Evolutionary conservation across 2,888 invertebrate genomes (phyloP).

Genomic region (Willowsia nigromaculata): DNA sequence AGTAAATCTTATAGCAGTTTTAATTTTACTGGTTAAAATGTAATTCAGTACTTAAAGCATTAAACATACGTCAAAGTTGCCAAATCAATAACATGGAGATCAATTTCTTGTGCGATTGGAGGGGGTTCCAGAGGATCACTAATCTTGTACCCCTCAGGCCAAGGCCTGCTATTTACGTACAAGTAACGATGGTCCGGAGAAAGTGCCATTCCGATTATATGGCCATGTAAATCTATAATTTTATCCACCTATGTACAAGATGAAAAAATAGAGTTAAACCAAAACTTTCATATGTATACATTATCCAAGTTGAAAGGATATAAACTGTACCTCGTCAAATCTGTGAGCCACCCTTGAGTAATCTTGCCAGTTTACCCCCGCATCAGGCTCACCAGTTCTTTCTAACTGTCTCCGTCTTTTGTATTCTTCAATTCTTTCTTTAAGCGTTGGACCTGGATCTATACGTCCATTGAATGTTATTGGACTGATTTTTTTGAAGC

Average conservation of each 20-base stretch:
- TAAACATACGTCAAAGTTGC: conserved; percentile 84
- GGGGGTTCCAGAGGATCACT: conserved; percentile 89
- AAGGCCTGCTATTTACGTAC: conserved; percentile 91
- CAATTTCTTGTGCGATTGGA: conserved; percentile 92
- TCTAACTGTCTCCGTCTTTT: conserved; percentile 67
- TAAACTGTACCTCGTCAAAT: conserved; percentile 72
- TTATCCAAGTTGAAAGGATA: too few species aligned
- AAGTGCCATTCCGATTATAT: conserved; percentile 92
- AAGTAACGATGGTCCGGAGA: conserved; percentile 86
- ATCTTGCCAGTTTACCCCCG: conserved; percentile 69
- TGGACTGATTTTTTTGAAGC: conserved; percentile 87
- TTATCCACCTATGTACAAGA: conserved; percentile 84
- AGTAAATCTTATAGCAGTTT: not conserved
- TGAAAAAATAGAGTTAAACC: not conserved
- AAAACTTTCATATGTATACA: too few species aligned
- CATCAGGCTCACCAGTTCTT: conserved; percentile 76
- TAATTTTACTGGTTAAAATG: not conserved
- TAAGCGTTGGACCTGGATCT: conserved; percentile 86
- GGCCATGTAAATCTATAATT: conserved; percentile 90
- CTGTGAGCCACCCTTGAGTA: conserved; percentile 68
- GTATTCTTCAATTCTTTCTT: conserved; percentile 83
- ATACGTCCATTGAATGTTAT: conserved; percentile 86
- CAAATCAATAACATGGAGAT: conserved; percentile 92
- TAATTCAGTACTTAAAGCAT: not conserved
- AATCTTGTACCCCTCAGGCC: conserved; percentile 88